Base-by-base conservation (phyloP, 2,797 vertebrate species). In the Natrix natrix region DNA sequence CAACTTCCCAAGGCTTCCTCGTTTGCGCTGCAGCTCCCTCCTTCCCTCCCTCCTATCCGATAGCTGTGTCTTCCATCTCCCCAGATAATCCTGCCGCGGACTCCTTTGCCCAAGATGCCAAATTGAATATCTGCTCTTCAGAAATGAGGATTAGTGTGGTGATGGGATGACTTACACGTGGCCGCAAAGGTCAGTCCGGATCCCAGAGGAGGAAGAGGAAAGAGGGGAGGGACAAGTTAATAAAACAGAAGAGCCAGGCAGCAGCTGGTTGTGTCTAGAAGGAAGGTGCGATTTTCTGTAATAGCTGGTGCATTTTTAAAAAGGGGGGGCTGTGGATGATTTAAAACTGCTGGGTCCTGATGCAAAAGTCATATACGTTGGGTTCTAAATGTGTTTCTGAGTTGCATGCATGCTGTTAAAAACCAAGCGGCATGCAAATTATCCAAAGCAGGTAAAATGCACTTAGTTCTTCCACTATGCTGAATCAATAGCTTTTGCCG, bases 401-500 rank as follows among this genome's bases (percentile, higher is more conserved):
- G 5, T 8, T 12, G n/a, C 59, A 55, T 1, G 12, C 22, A 12
- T 32, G 32, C 20, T 5, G 56, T 2, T 55, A 13, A 74, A 43
- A 43, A 88, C 14, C 92, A 63, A 93, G 61, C 59, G 55, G 32
- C 54, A 69, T 32, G 55, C 1, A 78, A 57, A 86, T 55, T 54
- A 10, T 14, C 22, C 37, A 90, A 57, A 56, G 48, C 55, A 56
- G 0, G 17, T 63, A 87, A 54, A 90, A 56, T 17, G 13, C 22
- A 52, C n/a, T 86, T 37, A n/a, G 90, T 90, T 87, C 92, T 86
- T 54, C 24, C 91, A n/a, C 88, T 92, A 66, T 89, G 57, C 86
- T 74, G 37, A 93, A 89, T 86, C 91, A 92, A 94, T 93, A 95
- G 28, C 52, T 43, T 57, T 93, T 56, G 52, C 69, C 69, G 93